Percentiles rank a stretch among this genome's conserved stretches.
phyloP scores from a whole-genome alignment of 2,888 invertebrate species.

The Amblyteles armatorius region DNA sequence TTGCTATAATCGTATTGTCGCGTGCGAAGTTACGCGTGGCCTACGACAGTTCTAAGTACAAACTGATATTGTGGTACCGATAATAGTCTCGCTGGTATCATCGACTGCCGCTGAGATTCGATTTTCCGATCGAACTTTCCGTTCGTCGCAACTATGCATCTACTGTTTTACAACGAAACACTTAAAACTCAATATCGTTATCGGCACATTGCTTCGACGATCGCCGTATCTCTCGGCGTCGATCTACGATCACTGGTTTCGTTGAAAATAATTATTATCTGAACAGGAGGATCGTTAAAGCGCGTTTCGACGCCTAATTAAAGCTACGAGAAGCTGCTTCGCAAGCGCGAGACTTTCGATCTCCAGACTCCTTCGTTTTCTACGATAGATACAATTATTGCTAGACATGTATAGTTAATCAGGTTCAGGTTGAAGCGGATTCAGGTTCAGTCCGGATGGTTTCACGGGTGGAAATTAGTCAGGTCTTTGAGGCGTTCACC shows the following conservation, averaged over 20 bases:
- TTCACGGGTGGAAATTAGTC: conserved; percentile 73
- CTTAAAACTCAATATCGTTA: conserved; percentile 9
- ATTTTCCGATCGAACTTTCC: conserved; percentile 1
- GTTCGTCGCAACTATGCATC: not conserved
- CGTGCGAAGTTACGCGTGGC: not conserved
- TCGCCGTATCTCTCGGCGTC: conserved; percentile 21
- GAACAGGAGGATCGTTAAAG: conserved; percentile 23
- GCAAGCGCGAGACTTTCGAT: conserved; percentile 12
- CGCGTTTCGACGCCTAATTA: conserved; percentile 55
- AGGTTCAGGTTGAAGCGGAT: conserved; percentile 58
- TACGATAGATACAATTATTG: conserved; percentile 27
- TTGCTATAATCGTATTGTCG: not conserved
- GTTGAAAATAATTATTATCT: conserved; percentile 45
- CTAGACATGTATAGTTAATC: conserved; percentile 53
- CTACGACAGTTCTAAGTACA: conserved; percentile 38
- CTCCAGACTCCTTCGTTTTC: not conserved
- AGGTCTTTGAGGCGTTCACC: conserved; percentile 82
- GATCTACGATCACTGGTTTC: conserved; percentile 43
- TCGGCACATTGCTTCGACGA: conserved; percentile 2
- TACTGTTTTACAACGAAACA: conserved; percentile 13
- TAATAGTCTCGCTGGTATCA: not conserved
- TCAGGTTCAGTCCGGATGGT: conserved; percentile 35
- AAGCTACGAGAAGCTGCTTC: conserved; percentile 55
- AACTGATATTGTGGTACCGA: conserved; percentile 15
- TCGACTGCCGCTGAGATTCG: conserved; percentile 42